Evolutionary conservation across 2,888 invertebrate genomes (phyloP).

Genomic region (Theodoxus fluviatilis): DNA sequence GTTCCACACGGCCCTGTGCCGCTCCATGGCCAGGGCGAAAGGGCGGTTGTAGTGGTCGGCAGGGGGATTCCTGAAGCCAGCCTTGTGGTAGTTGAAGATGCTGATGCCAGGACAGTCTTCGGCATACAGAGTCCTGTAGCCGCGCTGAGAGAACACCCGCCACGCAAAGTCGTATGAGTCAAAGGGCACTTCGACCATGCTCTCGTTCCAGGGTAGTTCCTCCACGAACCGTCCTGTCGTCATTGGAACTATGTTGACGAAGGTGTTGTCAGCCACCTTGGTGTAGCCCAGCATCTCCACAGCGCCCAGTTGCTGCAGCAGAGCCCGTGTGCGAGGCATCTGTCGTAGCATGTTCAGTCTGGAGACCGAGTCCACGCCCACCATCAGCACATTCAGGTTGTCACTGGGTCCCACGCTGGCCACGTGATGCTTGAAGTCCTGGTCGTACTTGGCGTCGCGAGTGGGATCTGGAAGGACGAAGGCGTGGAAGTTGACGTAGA

Average conservation of each 20-base stretch:
- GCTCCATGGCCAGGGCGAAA: conserved; percentile 72
- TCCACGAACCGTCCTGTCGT: conserved; percentile 66
- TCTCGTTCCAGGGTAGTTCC: conserved; percentile 40
- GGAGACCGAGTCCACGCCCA: conserved; percentile 87
- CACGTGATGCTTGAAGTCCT: conserved; percentile 32
- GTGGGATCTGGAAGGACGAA: conserved; percentile 45
- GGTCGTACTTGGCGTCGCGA: conserved; percentile 32
- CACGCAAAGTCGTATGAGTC: conserved; percentile 77
- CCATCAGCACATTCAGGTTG: conserved; percentile 75
- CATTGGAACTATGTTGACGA: conserved; percentile 85
- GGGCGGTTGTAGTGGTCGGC: conserved; percentile 86
- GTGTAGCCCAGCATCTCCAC: conserved; percentile 87
- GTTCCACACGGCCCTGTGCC: conserved; percentile 49
- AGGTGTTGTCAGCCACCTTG: conserved; percentile 93
- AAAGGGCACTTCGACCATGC: conserved; percentile 36
- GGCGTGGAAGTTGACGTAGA: conserved; percentile 57
- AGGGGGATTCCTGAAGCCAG: conserved; percentile 78
- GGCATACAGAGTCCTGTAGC: conserved; percentile 80
- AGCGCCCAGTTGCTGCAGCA: conserved; percentile 73
- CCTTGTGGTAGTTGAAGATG: conserved; percentile 81
- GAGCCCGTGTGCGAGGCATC: conserved; percentile 74
- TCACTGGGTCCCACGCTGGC: conserved; percentile 38
- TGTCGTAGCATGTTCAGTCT: conserved; percentile 84
- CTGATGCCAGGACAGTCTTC: conserved; percentile 84
- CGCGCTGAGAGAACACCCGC: conserved; percentile 78